Percentiles rank a stretch among this genome's conserved stretches.
Evolutionary conservation across 1,140 invertebrate genomes (phyloP).

Genomic region (Pristionchus pacificus): DNA sequence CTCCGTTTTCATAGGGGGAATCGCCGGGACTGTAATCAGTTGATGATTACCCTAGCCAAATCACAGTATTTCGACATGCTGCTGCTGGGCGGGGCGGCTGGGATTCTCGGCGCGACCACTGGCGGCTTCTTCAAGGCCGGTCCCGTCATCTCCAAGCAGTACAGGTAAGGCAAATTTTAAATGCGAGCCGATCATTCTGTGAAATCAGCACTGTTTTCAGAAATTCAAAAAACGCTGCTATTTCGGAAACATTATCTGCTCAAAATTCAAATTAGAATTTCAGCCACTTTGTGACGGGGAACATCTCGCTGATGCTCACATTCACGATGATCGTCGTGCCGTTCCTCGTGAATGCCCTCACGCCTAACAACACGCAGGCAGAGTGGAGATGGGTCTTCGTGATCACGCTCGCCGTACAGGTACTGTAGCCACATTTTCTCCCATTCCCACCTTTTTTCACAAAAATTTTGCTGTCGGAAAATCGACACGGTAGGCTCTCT

Average conservation of each 20-base stretch:
- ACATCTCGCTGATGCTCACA: slow-evolving; percentile 51
- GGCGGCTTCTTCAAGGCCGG: slow-evolving; percentile 56
- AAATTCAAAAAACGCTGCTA: background rate
- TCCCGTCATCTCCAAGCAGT: slow-evolving; percentile 51
- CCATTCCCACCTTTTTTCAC: too few species aligned
- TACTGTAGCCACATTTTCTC: background rate
- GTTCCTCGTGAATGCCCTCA: slow-evolving; percentile 40
- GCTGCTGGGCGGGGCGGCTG: slow-evolving; percentile 46
- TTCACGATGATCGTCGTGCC: slow-evolving; percentile 53
- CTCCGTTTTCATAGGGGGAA: too few species aligned
- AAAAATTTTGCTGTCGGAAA: background rate
- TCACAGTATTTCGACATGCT: slow-evolving; percentile 38
- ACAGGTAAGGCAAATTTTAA: slow-evolving; percentile 34
- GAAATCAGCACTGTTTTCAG: too few species aligned
- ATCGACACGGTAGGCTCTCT: background rate
- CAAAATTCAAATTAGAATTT: too few species aligned
- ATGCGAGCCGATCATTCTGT: too few species aligned
- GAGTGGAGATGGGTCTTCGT: slow-evolving; percentile 51
- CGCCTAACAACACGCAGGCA: slow-evolving; percentile 52
- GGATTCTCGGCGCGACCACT: slow-evolving; percentile 50
- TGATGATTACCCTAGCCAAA: background rate
- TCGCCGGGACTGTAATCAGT: background rate
- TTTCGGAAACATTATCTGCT: too few species aligned
- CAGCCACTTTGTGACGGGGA: slow-evolving; percentile 52
- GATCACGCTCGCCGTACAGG: slow-evolving; percentile 39